Base-by-base conservation (phyloP, 2,113 vertebrate species). In the Chrysochloris asiatica region DNA sequence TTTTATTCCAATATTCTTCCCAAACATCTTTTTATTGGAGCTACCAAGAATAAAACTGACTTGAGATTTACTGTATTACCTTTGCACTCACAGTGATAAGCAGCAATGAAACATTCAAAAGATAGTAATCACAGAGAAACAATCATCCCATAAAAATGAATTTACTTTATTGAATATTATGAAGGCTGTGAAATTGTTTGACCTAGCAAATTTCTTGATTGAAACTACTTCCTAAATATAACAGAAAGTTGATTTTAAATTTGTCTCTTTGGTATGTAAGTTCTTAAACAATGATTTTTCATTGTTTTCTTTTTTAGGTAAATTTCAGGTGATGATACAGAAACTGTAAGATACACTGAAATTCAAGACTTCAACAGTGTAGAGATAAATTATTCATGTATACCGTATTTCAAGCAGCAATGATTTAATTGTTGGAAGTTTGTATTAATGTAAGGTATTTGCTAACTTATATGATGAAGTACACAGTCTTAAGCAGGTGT, bases 291-390 rank as follows among this genome's bases (percentile, higher is more conserved):
- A 91, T 83, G 5, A 84, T 59, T 90, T 87, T 82, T 89, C 75
- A 24, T 93, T n/a, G 30, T 82, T 91, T 93, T 83, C 38, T 89
- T 91, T 95, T 96, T 69, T 96, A 99, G 99, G 99, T 97, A 99
- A 99, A 98, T 99, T 99, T 97, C 99, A 99, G 96, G 99, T 99
- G 95, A 99, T 99, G 99, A 99, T 99, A 97, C 99, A 99, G 98
- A 99, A 99, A 97, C 97, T 98, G 85, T 99, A 99, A 96, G 95
- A 84, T 36, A 92, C 61, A 36, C 88, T 94, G 72, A 91, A 77
- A 95, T 95, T 43, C 83, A 93, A 91, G 43, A 5, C 85, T 93
- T 92, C 88, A 63, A n/a, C 30, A 52, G 33, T 91, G 28, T 94
- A 88, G 91, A 94, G 75, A 93, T 92, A 95, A 92, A 79, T 93